Evolutionary conservation across 2,113 vertebrate species (phyloP), one percentile per base, ranked within the genome.

Genomic region (Podarcis raffonei): DNA sequence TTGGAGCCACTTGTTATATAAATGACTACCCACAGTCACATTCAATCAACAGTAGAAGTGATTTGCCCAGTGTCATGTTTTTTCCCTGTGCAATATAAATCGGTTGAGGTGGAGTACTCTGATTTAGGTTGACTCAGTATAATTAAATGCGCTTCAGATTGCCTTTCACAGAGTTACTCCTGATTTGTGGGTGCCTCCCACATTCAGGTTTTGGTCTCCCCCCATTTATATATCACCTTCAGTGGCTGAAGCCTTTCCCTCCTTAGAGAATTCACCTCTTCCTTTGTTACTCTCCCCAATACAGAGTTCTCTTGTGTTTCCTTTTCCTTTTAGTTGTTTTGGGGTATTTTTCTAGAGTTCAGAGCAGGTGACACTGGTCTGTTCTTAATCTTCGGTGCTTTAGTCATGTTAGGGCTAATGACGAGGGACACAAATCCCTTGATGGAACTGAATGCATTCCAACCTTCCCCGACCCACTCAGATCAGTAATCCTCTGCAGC

Each of bases 401-500:
- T 96, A 96, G 96, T 96, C 97, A 97, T 94, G 97, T 96, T 96
- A 95, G 97, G 95, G 95, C 96, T 96, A 96, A 97, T 96, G 97
- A 97, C 92, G 89, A 96, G 96, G 97, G 97, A 97, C 97, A 97
- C 96, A 97, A 97, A 97, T 98, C 97, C 97, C 96, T 96, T 95
- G 97, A 96, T 97, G 96, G 95, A 97, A 97, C 95, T 96, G 97
- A 97, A 97, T 97, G 97, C 98, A 99, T 99, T 99, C 98, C 98
- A 98, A 98, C 94, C 96, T 97, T 95, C 97, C 95, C 96, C 92
- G 94, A 97, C 97, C 97, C 97, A 98, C 98, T 98, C 97, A 98
- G 96, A 98, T 98, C 97, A 96, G 93, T 99, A 99, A 99, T 99
- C 98, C 98, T 97, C 98, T 97, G 98, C 98, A 99, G 98, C 98